Base-by-base conservation (phyloP, 2,888 invertebrate species). In the Hydrotaea cyrtoneurina region DNA sequence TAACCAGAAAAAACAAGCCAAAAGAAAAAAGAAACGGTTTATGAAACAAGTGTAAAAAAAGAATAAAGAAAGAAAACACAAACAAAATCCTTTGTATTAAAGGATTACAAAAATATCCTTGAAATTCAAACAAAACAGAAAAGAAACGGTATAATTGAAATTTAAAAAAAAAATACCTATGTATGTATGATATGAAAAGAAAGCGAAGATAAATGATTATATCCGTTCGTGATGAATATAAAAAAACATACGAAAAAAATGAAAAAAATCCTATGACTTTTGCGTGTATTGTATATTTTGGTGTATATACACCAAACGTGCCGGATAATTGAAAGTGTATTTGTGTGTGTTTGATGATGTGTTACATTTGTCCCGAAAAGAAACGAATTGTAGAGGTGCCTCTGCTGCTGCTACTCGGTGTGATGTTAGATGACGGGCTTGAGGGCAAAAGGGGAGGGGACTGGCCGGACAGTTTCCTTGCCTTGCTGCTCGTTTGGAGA, bases 321-420 rank as follows among this genome's bases (percentile, higher is more conserved):
- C 77, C 82, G 82, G 82, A 82, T 82, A 85, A 85, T 82, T 85
- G 79, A 82, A 82, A 82, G 82, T 80, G 81, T 77, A 62, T 21
- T 50, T 21, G 75, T 69, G 76, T 59, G 77, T 50, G 31, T 69
- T 39, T 72, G 79, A 21, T 19, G 74, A 50, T 79, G 76, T 81
- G 39, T 79, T 85, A 80, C 55, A 80, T 55, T 71, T 85, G 79
- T 78, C 79, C 82, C 82, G 82, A 85, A 85, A 74, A 82, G 59
- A 85, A 78, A 82, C 79, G 82, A 85, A 31, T 78, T 43, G 36
- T 71, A 69, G 62, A 73, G 84, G 81, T 84, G 78, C 81, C 31
- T 31, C 31, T 79, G 17, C 39, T 69, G 66, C 21, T 31, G 31
- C 7, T 31, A 7, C 31, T 31, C 17, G 36, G 17, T 62, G n/a